Evolutionary conservation across 2,888 invertebrate genomes (phyloP).

Genomic region (Cheilosia variabilis): DNA sequence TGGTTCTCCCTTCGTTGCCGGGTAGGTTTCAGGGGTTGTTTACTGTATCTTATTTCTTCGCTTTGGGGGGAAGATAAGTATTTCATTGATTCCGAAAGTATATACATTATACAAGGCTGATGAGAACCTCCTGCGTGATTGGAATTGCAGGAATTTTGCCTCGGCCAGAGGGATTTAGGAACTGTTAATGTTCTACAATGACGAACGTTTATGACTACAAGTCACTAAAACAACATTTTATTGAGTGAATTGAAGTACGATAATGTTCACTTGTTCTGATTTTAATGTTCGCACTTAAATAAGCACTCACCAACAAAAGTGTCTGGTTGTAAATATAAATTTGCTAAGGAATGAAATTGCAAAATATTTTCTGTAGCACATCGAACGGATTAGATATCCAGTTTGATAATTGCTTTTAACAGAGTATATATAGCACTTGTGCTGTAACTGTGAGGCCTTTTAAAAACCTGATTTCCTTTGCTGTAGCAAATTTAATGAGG

Average conservation of each 20-base stretch:
- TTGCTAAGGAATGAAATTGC: not conserved
- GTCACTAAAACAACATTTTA: constrained; percentile 35
- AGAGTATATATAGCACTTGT: no score
- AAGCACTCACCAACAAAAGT: constrained; percentile 28
- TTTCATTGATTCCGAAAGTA: constrained; percentile 31
- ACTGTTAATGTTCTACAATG: constrained; percentile 37
- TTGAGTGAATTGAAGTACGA: constrained; percentile 57
- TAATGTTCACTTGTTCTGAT: constrained; percentile 45
- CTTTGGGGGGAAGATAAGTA: constrained; percentile 27
- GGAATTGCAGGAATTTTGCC: constrained; percentile 36
- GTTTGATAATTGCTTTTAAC: no score
- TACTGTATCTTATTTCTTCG: constrained; percentile 23
- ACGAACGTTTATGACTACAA: constrained; percentile 24
- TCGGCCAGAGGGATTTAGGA: constrained; percentile 28
- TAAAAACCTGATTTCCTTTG: no score
- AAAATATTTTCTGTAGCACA: no score
- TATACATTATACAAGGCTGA: constrained; percentile 37
- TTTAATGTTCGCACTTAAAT: constrained; percentile 55
- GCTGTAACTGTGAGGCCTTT: no score
- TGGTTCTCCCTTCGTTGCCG: constrained; percentile 27
- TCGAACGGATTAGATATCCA: no score
- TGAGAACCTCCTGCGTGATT: constrained; percentile 20
- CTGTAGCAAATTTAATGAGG: no score
- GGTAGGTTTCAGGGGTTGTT: constrained; percentile 39
- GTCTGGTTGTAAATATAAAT: not conserved